These are phyloP conservation scores for Paracanthobrama guichenoti DNA, from an alignment of 2,113 vertebrate species.

Conservation along the genomic window DNA sequence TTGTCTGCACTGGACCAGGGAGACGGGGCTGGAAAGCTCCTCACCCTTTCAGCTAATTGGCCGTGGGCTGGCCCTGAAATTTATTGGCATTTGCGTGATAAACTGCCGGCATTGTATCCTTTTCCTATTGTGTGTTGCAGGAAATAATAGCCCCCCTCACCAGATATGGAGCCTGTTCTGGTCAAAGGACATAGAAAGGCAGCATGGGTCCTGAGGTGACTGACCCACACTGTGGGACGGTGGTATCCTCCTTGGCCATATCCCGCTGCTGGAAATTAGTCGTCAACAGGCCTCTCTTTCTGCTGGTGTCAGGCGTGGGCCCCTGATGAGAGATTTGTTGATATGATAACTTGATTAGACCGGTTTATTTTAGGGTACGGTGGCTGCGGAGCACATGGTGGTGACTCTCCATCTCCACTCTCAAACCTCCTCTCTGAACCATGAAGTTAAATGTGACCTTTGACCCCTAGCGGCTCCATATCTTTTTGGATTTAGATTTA, in stretches of 20 bases:
- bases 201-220: slow-evolving; percentile 70
- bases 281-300: slow-evolving; percentile 80
- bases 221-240: slow-evolving; percentile 73
- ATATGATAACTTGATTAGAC: slow-evolving; percentile 91
- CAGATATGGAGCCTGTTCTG: slow-evolving; percentile 53
- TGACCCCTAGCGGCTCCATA: not conserved
- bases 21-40: slow-evolving; percentile 67
- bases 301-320: slow-evolving; percentile 73
- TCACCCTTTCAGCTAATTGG: slow-evolving; percentile 80
- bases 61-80: slow-evolving; percentile 76
- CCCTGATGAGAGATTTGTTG: slow-evolving; percentile 71
- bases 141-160: slow-evolving; percentile 68
- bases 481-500: not conserved
- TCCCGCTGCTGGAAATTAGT: slow-evolving; percentile 95
- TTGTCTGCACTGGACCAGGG: slow-evolving; percentile 68
- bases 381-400: slow-evolving; percentile 73
- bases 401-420: slow-evolving; percentile 69
- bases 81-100: slow-evolving; percentile 78
- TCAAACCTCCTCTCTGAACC: slow-evolving; percentile 61
- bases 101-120: slow-evolving; percentile 75
- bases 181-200: slow-evolving; percentile 65
- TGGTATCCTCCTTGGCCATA: slow-evolving; percentile 70
- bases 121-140: slow-evolving; percentile 69
- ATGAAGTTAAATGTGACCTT: slow-evolving; percentile 7
- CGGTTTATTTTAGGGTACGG: slow-evolving; percentile 73